Base-by-base conservation (phyloP, 2,888 invertebrate genomes). In the Rhingia rostrata region DNA sequence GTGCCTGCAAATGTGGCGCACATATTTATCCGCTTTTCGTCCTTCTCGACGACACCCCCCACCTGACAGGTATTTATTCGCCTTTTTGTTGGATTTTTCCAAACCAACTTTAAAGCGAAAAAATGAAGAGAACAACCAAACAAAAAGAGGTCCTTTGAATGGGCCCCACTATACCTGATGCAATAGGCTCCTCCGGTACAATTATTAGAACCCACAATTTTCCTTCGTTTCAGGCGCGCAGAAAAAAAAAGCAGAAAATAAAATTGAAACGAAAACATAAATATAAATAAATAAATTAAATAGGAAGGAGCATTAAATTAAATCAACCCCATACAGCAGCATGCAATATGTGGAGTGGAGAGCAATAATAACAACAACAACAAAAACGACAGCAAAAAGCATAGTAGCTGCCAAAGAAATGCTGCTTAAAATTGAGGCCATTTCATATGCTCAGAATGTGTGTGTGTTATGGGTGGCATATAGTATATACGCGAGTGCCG, bases 391-490 rank as follows among this genome's bases (percentile, higher is more conserved):
- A 22, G 12, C 53, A 35, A 58, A 12, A 64, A 10, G 10, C 39
- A 67, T 79, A 69, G 58, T 72, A 79, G 74, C 80, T 84, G 80
- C 74, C 84, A 84, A 80, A 47, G 80, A 70, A 84, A 80, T 64
- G 51, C 67, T 83, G 78, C 63, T 79, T 39, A 37, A 69, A 84
- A 84, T 80, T 80, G 79, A 80, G 84, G 84, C 74, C 84, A 80
- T 70, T 80, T 70, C 60, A 70, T 66, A 79, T 69, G 63, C 61
- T 72, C 37, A 43, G 63, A 67, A n/a, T 58, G 39, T 14, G 39
- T 63, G 58, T 75, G 54, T 63, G 47, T 70, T 58, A 9, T 45
- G 51, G 56, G 22, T 22, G 22, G 22, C 22, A 22, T 51, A 58
- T 67, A 39, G 7, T 22, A 41, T 60, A 35, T 60, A 49, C 53